Base-by-base conservation (phyloP, 2,113 vertebrate species). In the Hepsetus odoe region DNA sequence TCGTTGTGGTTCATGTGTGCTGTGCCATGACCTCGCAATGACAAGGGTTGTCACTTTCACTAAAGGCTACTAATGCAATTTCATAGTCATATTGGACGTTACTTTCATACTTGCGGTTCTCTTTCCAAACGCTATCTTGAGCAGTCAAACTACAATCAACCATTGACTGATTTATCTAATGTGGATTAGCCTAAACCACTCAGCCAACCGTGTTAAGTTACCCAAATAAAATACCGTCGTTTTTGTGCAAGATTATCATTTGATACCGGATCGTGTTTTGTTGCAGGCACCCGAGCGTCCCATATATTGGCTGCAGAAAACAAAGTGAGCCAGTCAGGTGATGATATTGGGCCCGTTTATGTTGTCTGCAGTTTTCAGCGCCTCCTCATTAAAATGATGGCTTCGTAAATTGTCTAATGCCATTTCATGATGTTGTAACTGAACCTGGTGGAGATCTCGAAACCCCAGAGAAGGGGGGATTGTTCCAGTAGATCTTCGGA, bases 321-420 rank as follows among this genome's bases (percentile, higher is more conserved):
- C 76, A 73, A 67, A 73, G 72, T 81, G 76, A 2, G 33, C 73
- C 82, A 75, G 74, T 76, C 81, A 79, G 65, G 38, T 2, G 66
- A 66, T 82, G 56, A 70, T 77, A 79, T 64, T 68, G n/a, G 58
- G 75, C 74, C 35, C 33, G 42, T 46, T 51, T 46, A 68, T 53
- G 22, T 53, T 81, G 68, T 87, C 82, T 53, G 49, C 44, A 72
- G 38, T 1, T 89, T 88, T 91, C 90, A 90, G 62, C 91, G 88
- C 82, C 85, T 87, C 79, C 75, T 90, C 80, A 91, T 91, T 90
- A 88, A 78, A 56, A 38, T 56, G 5, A 42, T 35, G 14, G 35
- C 28, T 20, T 46, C 4, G 26, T 69, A 28, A 22, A 69, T 69
- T 69, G 49, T 69, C 66, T 28, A 7, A 69, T 67, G 7, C 7